Evolutionary conservation across 1,140 invertebrate genomes (phyloP).

Genomic region (Drosophila seguyi): DNA sequence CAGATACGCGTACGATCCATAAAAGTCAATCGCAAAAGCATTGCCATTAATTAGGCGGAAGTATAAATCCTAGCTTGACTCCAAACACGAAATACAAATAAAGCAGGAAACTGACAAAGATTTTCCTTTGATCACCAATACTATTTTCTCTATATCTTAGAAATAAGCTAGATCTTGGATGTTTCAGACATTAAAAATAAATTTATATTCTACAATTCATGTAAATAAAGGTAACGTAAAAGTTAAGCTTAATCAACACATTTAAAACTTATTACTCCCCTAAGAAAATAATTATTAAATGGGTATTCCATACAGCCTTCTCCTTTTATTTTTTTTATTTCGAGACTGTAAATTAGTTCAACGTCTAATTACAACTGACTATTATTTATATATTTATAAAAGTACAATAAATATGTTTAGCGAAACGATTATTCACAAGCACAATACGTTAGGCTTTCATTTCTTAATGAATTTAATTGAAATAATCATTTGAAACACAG

Average conservation of each 20-base stretch:
- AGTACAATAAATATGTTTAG: not conserved
- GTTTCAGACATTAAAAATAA: no score
- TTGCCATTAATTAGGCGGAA: conserved; percentile 68
- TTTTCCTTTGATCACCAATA: not conserved
- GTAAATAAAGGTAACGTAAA: no score
- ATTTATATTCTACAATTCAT: no score
- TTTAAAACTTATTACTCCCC: not conserved
- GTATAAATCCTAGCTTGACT: conserved; percentile 65
- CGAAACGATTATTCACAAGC: not conserved
- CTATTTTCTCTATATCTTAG: no score
- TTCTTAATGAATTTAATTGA: not conserved
- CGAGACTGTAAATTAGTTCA: not conserved
- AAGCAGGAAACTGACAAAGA: conserved; percentile 44
- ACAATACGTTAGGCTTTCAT: not conserved
- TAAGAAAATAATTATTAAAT: not conserved
- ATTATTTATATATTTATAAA: not conserved
- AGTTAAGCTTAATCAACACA: not conserved
- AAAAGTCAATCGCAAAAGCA: conserved; percentile 57
- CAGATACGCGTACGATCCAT: conserved; percentile 48
- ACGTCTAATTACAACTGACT: not conserved
- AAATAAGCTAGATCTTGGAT: no score
- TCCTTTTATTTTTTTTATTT: not conserved
- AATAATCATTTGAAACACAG: not conserved
- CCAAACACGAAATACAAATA: conserved; percentile 43
- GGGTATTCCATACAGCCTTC: not conserved